phyloP scores from a whole-genome alignment of 2,797 vertebrate genomes.

The Helostoma temminkii region DNA sequence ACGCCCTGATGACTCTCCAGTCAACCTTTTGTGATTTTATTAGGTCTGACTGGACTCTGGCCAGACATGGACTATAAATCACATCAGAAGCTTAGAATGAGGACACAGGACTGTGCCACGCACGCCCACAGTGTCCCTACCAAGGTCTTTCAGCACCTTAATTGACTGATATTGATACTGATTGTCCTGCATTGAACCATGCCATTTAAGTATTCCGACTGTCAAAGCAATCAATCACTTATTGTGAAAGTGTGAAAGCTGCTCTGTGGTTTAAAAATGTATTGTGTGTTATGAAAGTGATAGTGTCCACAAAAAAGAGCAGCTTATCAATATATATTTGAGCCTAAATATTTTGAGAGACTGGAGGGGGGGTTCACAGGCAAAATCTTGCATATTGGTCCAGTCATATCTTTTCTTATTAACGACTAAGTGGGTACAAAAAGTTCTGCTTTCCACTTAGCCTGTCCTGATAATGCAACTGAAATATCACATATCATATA shows the following conservation, averaged over 20 bases:
- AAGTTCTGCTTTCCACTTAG: constrained; percentile 14
- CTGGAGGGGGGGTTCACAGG: no score
- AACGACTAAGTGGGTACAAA: constrained; percentile 15
- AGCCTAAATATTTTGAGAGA: constrained; percentile 3
- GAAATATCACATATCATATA: constrained; percentile 43
- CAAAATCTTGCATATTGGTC: constrained; percentile 3
- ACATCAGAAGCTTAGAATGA: constrained; percentile 56
- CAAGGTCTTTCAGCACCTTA: constrained; percentile 41
- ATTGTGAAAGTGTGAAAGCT: not conserved
- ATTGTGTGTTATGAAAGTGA: constrained; percentile 1
- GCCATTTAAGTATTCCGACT: not conserved
- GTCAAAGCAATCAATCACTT: not conserved
- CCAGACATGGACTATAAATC: constrained; percentile 64
- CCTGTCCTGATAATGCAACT: constrained; percentile 34
- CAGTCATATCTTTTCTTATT: constrained; percentile 1
- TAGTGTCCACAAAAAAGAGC: not conserved
- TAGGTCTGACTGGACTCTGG: constrained; percentile 58
- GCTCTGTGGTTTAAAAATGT: no score
- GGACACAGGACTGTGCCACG: constrained; percentile 29
- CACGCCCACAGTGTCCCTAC: constrained; percentile 27
- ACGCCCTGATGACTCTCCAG: constrained; percentile 26
- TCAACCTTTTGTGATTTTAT: constrained; percentile 60
- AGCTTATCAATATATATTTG: constrained; percentile 28
- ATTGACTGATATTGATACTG: constrained; percentile 27
- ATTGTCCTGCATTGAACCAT: constrained; percentile 8